Base-by-base conservation (phyloP, 2,113 vertebrate species). In the Larimichthys polyactis region DNA sequence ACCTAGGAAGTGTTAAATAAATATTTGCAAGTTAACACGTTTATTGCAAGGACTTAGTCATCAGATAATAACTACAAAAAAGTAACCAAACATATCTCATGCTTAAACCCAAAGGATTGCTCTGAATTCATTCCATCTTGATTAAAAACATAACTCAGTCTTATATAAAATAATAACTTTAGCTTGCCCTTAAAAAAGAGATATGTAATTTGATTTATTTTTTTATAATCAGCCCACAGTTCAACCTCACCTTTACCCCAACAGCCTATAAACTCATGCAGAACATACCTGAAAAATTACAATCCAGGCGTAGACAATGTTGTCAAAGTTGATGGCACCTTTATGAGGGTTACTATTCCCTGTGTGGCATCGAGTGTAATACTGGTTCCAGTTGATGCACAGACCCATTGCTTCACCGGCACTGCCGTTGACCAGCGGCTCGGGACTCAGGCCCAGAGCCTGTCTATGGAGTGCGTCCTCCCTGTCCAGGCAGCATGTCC, bases 281-380 rank as follows among this genome's bases (percentile, higher is more conserved):
- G 7, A n/a, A 60, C 58, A 1, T 88, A 98, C 98, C 97, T 99
- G 98, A 92, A 99, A 99, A 89, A 99, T 99, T 51, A 99, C 98
- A 4, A 99, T 99, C 98, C 98, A 99, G 84, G 98, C 98, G 0
- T 99, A 99, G 20, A 97, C 98, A 0, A 99, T 99, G 89, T 99
- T 99, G 95, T 99, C 98, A 14, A 99, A 99, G 94, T 97, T 99
- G 94, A 99, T 99, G 88, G 98, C 98, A 0, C 97, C 98, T 92
- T 99, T 99, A 94, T 99, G 98, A 0, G 98, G 98, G 90, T 99
- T 99, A 73, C 92, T 95, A 0, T 92, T 96, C 72, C 98, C 97
- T 0, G 98, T 98, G 72, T 97, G 96, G 89, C 98, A 99, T 76
- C 96, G 97, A 0, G 97, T 99, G 90, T 99, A 99, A 75, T 99